phyloP scores from a whole-genome alignment of 2,888 invertebrate species.

The Parasteatoda lunata region DNA sequence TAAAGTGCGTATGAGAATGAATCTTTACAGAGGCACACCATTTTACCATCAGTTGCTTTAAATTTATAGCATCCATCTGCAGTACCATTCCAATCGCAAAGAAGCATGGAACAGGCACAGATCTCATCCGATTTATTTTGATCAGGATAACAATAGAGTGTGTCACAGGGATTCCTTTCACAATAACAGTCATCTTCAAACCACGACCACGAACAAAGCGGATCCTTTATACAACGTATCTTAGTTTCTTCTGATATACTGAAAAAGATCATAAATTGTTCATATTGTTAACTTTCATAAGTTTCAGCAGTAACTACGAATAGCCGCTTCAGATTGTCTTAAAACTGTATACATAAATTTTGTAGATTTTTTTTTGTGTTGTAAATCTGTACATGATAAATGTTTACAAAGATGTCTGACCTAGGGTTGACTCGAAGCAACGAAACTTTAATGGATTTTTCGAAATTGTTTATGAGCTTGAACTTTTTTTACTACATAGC shows the following conservation, averaged over 20 bases:
- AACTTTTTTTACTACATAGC: background rate
- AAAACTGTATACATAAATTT: background rate
- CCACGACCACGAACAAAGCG: constrained; percentile 52
- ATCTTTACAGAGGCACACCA: constrained; percentile 26
- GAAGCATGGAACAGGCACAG: constrained; percentile 53
- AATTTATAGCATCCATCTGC: background rate
- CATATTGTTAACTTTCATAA: background rate
- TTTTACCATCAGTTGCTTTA: background rate
- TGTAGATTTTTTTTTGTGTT: background rate
- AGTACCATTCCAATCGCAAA: constrained; percentile 54
- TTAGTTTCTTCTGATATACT: constrained; percentile 25
- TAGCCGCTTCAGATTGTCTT: background rate
- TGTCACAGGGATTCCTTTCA: constrained; percentile 31
- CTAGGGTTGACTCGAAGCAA: background rate
- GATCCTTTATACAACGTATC: constrained; percentile 39
- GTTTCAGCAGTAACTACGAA: background rate
- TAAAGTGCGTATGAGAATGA: constrained; percentile 25
- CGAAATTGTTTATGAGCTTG: background rate
- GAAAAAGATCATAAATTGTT: background rate
- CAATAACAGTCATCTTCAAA: constrained; percentile 50
- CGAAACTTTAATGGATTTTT: too few species aligned
- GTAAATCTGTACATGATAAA: background rate
- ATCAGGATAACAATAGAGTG: constrained; percentile 52
- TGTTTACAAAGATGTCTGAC: background rate
- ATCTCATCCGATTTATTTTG: constrained; percentile 35